Evolutionary conservation across 2,797 vertebrate genomes (phyloP), one percentile per base, ranked within the genome.

Genomic region (Zalophus californianus): DNA sequence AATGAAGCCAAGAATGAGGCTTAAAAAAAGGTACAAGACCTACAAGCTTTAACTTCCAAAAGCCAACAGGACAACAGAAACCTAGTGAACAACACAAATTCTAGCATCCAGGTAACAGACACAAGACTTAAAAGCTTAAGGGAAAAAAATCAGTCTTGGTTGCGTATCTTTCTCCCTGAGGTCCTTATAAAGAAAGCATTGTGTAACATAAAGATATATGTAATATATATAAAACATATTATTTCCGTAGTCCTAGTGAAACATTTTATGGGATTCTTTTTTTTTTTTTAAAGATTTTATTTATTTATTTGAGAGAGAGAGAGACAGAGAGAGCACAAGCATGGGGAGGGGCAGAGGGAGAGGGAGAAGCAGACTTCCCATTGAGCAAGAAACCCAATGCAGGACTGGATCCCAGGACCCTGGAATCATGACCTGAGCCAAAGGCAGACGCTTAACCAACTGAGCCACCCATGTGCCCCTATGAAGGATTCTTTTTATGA

Each of bases 401-500:
- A 66, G 29, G 15, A 66, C 64, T 66, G 14, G 1, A 66, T n/a
- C 15, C 32, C 14, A 66, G 62, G 7, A 66, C 15, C 15, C 32
- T 66, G 32, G 18, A 18, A 56, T 56, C 20, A 56, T 21, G 64
- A n/a, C 32, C 64, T 66, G 64, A n/a, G 54, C 54, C 20, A 2
- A 56, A 66, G 32, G 64, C 64, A n/a, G 29, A 66, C 15, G 32
- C 64, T n/a, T n/a, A n/a, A 32, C 29, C 62, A 64, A n/a, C 62
- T 64, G 62, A 64, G 62, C 29, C 62, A 64, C 62, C 60, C 62
- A 64, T 7, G 60, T 64, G 62, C 27, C 29, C 14, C 27, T n/a
- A 52, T 66, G 64, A 9, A 44, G 32, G 48, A 72, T 78, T 77
- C 92, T 78, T 95, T 96, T 86, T 88, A 95, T 58, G 72, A n/a